These are phyloP conservation scores for Propsilocerus akamusi DNA, from an alignment of 1,140 invertebrate species.

Conservation along the genomic window DNA sequence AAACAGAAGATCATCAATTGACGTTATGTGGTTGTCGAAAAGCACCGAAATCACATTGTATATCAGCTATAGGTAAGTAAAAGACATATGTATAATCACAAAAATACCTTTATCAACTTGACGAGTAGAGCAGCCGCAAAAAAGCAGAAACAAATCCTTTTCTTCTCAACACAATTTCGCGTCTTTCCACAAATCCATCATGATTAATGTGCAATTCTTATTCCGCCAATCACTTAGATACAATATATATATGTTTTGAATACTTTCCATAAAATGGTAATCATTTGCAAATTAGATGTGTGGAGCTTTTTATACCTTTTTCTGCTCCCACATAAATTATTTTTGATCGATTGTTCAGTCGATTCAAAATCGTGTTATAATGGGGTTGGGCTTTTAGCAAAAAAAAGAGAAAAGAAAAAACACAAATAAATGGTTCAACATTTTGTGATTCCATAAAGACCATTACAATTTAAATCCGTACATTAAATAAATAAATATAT, in stretches of 20 bases:
- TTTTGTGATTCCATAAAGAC: too few species aligned
- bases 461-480: too few species aligned
- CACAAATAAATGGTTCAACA: too few species aligned
- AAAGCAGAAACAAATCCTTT: not conserved
- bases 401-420: too few species aligned
- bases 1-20: slow-evolving; percentile 8
- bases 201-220: not conserved
- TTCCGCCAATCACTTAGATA: not conserved
- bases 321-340: too few species aligned
- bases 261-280: not conserved
- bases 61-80: slow-evolving; percentile 23
- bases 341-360: too few species aligned
- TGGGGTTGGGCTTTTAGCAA: too few species aligned
- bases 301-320: too few species aligned
- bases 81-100: not conserved
- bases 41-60: slow-evolving; percentile 24
- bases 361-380: too few species aligned
- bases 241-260: not conserved
- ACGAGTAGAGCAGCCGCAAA: too few species aligned
- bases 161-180: not conserved
- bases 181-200: not conserved
- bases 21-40: slow-evolving; percentile 19
- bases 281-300: slow-evolving; percentile 3
- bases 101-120: too few species aligned
- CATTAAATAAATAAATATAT: too few species aligned